Percentiles rank a stretch among this genome's conserved stretches.
Conservation (phyloP, 2,888 invertebrate genomes). For the Steinernema carpocapsae region DNA sequence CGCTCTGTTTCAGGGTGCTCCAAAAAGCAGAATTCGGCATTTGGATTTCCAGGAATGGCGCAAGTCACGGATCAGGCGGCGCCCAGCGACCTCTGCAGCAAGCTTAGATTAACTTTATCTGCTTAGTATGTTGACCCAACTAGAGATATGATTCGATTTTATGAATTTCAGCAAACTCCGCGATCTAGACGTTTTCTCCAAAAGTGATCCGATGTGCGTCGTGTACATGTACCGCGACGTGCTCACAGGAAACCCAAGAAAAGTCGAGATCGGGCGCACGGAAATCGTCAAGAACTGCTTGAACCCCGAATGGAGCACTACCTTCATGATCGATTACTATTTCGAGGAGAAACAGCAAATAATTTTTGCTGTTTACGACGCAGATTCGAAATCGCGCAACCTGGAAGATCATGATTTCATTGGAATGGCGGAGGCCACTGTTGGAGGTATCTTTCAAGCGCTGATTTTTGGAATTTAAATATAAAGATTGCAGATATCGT, state of each 20-base stretch:
- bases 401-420: slow-evolving; percentile 70
- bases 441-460: slow-evolving; percentile 47
- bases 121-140: background rate
- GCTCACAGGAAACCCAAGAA: background rate
- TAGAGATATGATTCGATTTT: background rate
- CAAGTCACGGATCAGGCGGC: background rate
- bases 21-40: background rate
- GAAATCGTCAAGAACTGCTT: slow-evolving; percentile 62
- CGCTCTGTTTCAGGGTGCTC: too few species aligned
- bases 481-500: background rate
- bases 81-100: slow-evolving; percentile 5
- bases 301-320: slow-evolving; percentile 61
- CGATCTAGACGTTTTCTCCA: slow-evolving; percentile 64
- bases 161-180: slow-evolving; percentile 54
- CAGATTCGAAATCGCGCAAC: background rate
- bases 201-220: slow-evolving; percentile 66
- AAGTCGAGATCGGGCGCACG: slow-evolving; percentile 59
- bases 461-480: background rate
- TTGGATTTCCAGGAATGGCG: background rate
- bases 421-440: slow-evolving; percentile 71
- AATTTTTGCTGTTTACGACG: slow-evolving; percentile 60
- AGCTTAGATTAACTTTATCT: slow-evolving; percentile 1
- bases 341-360: slow-evolving; percentile 65
- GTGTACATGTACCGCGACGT: slow-evolving; percentile 45
- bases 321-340: slow-evolving; percentile 59